phyloP scores from a whole-genome alignment of 2,888 invertebrate genomes.

The Xestobium rufovillosum region DNA sequence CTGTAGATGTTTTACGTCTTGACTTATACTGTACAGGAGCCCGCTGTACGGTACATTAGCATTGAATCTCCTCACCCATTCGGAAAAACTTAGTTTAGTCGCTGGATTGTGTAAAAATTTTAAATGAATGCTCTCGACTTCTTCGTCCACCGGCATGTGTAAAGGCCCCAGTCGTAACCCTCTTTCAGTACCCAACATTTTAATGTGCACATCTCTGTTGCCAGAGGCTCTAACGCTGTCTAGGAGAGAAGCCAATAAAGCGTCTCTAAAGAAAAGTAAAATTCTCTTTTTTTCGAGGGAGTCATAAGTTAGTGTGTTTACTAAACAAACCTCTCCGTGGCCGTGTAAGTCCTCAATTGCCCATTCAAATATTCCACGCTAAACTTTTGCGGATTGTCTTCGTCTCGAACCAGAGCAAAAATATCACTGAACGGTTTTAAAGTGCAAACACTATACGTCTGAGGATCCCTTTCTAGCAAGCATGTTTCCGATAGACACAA shows the following conservation, averaged over 20 bases:
- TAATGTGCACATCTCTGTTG: conserved; percentile 92
- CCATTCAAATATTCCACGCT: conserved; percentile 92
- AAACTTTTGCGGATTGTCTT: conserved; percentile 88
- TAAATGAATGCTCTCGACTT: conserved; percentile 87
- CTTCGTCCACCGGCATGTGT: conserved; percentile 88
- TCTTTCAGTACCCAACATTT: conserved; percentile 74
- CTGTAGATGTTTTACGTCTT: conserved; percentile 67
- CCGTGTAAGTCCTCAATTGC: conserved; percentile 76
- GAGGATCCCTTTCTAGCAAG: conserved; percentile 92
- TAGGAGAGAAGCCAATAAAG: conserved; percentile 86
- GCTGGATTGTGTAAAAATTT: conserved; percentile 66
- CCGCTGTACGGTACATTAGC: conserved; percentile 98
- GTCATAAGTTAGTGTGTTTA: background rate
- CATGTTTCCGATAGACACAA: conserved; percentile 94
- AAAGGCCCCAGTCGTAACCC: conserved; percentile 86
- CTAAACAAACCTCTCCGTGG: conserved; percentile 72
- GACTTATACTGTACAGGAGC: conserved; percentile 88
- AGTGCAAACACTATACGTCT: conserved; percentile 91
- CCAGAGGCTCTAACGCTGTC: conserved; percentile 97
- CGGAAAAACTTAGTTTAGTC: conserved; percentile 58
- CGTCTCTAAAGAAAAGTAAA: conserved; percentile 60
- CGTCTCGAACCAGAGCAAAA: conserved; percentile 84
- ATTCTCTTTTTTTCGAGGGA: too few relatives aligned
- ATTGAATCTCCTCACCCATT: conserved; percentile 91
- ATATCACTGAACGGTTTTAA: conserved; percentile 75